phyloP scores from a whole-genome alignment of 2,797 vertebrate species.

The Acanthurus leucopareius region DNA sequence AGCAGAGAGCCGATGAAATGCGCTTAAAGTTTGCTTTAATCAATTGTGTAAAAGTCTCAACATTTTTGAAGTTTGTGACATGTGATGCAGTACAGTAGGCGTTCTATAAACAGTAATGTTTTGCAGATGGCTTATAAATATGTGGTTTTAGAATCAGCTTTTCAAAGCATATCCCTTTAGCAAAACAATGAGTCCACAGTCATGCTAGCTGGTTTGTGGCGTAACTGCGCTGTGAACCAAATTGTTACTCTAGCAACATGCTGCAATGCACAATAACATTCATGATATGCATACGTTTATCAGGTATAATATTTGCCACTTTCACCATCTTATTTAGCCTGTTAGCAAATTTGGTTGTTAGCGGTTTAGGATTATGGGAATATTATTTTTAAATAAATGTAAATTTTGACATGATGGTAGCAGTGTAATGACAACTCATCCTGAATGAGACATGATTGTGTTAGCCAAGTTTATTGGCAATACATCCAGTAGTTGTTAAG shows the following conservation, averaged over 20 bases:
- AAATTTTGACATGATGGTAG: background rate
- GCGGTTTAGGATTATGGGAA: background rate
- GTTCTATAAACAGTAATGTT: background rate
- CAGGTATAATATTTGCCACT: background rate
- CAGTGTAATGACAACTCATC: background rate
- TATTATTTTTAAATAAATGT: too few species aligned
- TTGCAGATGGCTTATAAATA: background rate
- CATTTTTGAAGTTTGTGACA: background rate
- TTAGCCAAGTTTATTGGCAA: too few species aligned
- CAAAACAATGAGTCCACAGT: background rate
- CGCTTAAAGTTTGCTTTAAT: background rate
- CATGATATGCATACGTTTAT: background rate
- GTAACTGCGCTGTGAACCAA: background rate
- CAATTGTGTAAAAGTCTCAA: background rate
- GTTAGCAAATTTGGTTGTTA: too few species aligned
- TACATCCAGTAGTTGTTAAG: background rate
- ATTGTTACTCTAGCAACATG: background rate
- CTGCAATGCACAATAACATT: background rate
- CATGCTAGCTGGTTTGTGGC: background rate
- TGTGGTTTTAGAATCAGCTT: background rate
- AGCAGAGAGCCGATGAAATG: slow-evolving; percentile 11
- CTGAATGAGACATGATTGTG: background rate
- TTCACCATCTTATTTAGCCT: background rate
- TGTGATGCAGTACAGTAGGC: background rate
- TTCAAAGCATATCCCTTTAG: background rate